A percentile compares a stretch with the other conserved stretches of the same genome.
Conservation (phyloP, 2,888 invertebrate species). For the Lydus trimaculatus region DNA sequence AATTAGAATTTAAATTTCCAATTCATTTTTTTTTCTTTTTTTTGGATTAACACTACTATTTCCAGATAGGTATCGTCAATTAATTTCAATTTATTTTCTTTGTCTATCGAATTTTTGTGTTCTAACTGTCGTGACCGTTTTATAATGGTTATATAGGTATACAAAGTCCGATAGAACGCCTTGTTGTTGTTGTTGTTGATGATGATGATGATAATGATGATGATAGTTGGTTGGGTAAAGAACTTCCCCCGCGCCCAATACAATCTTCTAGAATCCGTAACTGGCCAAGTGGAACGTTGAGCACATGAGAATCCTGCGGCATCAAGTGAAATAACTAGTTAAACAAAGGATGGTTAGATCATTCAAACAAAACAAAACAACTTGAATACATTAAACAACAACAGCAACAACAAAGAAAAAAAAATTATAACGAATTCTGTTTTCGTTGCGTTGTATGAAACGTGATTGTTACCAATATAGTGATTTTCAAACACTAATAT, state of each 20-base stretch:
- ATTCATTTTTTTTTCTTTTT: no score
- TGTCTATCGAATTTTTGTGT: neutral
- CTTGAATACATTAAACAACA: neutral
- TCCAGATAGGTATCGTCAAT: neutral
- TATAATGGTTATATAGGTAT: neutral
- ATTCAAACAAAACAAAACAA: constrained; percentile 11
- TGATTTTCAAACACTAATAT: neutral
- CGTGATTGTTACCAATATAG: neutral
- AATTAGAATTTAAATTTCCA: neutral
- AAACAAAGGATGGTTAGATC: constrained; percentile 36
- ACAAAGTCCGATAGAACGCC: neutral
- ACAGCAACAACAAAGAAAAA: neutral
- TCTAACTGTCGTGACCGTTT: neutral
- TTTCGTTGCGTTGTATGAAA: constrained; percentile 20
- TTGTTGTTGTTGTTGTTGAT: constrained; percentile 7
- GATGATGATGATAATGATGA: neutral
- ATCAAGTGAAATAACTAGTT: constrained; percentile 22
- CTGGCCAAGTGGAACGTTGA: constrained; percentile 34
- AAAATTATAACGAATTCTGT: constrained; percentile 29
- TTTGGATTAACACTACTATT: neutral
- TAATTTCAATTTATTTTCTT: constrained; percentile 2
- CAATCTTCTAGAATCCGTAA: constrained; percentile 19
- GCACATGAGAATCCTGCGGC: constrained; percentile 38
- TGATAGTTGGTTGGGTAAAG: neutral
- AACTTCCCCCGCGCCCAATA: constrained; percentile 22